Evolutionary conservation across 2,888 invertebrate genomes (phyloP).

Genomic region (Lapara coniferarum): DNA sequence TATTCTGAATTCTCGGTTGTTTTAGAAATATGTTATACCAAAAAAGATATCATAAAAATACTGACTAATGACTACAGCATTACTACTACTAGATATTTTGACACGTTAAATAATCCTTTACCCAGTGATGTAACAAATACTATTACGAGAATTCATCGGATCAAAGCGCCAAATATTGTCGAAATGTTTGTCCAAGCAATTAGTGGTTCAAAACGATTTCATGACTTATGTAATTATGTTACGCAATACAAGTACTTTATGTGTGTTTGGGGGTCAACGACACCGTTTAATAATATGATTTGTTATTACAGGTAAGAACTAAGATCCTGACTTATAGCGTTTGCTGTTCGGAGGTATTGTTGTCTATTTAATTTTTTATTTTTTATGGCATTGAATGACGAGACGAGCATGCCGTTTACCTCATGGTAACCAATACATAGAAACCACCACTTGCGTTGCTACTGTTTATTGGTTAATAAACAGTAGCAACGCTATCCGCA

Average conservation of each 20-base stretch:
- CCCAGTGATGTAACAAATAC: neutral
- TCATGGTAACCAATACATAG: no score
- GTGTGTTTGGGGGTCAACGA: conserved; percentile 50
- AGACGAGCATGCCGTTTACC: no score
- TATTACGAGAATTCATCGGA: neutral
- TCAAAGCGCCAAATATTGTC: conserved; percentile 13
- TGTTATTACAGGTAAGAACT: conserved; percentile 20
- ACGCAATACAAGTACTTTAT: conserved; percentile 33
- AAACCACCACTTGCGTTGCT: no score
- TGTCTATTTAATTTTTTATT: no score
- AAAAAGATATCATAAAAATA: no score
- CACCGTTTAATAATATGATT: conserved; percentile 32
- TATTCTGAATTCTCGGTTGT: no score
- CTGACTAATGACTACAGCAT: no score
- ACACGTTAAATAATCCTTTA: neutral
- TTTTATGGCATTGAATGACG: no score
- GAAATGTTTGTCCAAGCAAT: conserved; percentile 37
- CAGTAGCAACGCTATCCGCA: no score
- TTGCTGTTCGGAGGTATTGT: neutral
- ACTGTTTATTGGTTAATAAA: no score
- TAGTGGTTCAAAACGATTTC: conserved; percentile 36
- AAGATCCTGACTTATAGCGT: neutral
- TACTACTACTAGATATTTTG: neutral
- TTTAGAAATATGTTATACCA: no score
- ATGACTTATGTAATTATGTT: conserved; percentile 43